These are phyloP conservation scores for Augochlorella aurata DNA, from an alignment of 2,888 invertebrate species.

Conservation along the genomic window DNA sequence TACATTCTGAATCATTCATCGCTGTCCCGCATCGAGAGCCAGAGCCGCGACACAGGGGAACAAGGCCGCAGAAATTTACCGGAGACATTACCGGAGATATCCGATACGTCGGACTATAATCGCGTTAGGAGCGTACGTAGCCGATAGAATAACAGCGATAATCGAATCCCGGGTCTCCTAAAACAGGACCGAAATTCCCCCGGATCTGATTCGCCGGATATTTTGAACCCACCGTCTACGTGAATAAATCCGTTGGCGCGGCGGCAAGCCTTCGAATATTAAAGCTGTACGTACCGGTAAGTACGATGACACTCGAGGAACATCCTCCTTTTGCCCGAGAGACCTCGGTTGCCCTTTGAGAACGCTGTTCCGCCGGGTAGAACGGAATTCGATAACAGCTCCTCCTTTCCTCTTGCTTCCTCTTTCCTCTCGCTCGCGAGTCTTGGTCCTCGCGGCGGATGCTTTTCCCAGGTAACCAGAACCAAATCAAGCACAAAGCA, in stretches of 20 bases:
- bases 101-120: slow-evolving; percentile 8
- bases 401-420: not conserved
- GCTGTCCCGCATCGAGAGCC: not conserved
- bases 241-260: not conserved
- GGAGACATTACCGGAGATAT: not conserved
- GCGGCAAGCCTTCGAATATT: not conserved
- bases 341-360: slow-evolving; percentile 13
- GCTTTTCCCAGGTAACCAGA: not conserved
- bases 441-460: not conserved
- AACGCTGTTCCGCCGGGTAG: not conserved
- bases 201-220: not conserved
- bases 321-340: not conserved
- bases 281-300: slow-evolving; percentile 31
- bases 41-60: not conserved
- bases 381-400: not conserved
- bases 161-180: not conserved
- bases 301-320: not conserved
- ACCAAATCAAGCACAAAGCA: slow-evolving; percentile 46
- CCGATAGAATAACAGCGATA: not conserved
- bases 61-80: not conserved
- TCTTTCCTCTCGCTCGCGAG: not conserved
- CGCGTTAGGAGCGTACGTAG: not conserved
- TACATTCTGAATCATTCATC: slow-evolving; percentile 21
- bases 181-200: not conserved
- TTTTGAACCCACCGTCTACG: not conserved